Evolutionary conservation across 2,888 invertebrate genomes (phyloP), one percentile per base, ranked within the genome.

Genomic region (Perizoma flavofasciatum): DNA sequence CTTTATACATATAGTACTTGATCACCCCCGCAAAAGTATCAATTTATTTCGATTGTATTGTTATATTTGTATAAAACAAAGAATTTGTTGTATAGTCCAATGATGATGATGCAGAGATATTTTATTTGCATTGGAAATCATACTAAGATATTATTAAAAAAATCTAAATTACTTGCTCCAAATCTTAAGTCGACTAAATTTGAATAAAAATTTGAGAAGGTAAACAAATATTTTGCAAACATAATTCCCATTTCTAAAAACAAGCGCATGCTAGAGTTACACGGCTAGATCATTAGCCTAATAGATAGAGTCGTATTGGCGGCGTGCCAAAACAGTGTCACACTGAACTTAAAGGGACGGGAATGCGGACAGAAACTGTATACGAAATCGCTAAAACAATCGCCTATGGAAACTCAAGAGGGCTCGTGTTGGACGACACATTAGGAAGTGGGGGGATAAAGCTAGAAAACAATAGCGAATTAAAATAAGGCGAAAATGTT

Each of bases 281-380:
- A 55, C 49, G 48, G 67, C 60, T 55, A 67, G 62, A 67, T 65
- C 65, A 65, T 65, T 69, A 59, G 60, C 61, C 61, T 64, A 69
- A 66, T 64, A 67, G 61, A 61, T 59, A 59, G 52, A 62, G 62
- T 45, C 57, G 52, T 58, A 54, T 57, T 67, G 69, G 69, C 67
- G 51, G 6, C 10, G 11, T 9, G 56, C 69, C 69, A 69, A 55
- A 56, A 55, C 49, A 43, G 55, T 60, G 55, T 52, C 61, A 55
- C 56, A 52, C 58, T 57, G 55, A 61, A 61, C 61, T 65, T 63
- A 65, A 65, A 61, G 61, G 66, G 52, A 61, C 51, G 47, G 47
- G 59, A 61, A 53, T 63, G 55, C 56, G 44, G 49, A 57, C 58
- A 62, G 59, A 61, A 56, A 55, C 55, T 51, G 10, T 51, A 57